A percentile compares a stretch with the other conserved stretches of the same genome.
Evolutionary conservation across 2,113 vertebrate species (phyloP).

Genomic region (Odocoileus virginianus): DNA sequence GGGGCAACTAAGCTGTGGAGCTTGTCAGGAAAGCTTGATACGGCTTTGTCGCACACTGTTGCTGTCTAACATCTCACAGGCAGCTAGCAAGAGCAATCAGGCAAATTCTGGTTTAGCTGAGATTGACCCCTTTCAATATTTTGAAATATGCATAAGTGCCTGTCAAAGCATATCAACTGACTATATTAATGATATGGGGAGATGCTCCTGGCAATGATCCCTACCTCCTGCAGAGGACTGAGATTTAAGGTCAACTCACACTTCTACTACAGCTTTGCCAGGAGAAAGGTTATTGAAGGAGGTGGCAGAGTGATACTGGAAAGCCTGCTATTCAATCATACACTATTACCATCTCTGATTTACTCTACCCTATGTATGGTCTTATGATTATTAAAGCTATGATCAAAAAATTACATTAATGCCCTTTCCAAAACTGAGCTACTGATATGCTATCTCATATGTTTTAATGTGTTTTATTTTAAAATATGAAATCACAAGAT

Average conservation of each 20-base stretch:
- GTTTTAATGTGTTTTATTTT: background rate
- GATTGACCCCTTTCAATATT: slow-evolving; percentile 30
- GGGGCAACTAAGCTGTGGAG: slow-evolving; percentile 1
- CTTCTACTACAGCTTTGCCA: background rate
- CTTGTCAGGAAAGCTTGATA: background rate
- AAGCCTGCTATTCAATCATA: background rate
- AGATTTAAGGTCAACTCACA: background rate
- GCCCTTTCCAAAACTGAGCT: background rate
- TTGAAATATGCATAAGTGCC: background rate
- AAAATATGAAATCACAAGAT: background rate
- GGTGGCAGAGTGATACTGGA: background rate
- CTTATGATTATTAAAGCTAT: background rate
- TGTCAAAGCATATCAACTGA: slow-evolving; percentile 6
- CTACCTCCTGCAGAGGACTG: background rate
- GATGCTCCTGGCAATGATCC: background rate
- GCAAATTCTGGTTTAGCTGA: slow-evolving; percentile 7
- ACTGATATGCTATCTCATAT: background rate
- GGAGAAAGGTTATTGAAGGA: slow-evolving; percentile 7
- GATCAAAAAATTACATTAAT: background rate
- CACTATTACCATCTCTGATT: background rate
- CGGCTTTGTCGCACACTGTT: background rate
- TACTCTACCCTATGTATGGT: background rate
- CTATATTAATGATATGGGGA: background rate
- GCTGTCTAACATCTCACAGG: background rate
- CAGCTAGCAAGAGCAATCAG: slow-evolving; percentile 24